Evolutionary conservation across 2,888 invertebrate species (phyloP).

Genomic region (Clunio marinus): DNA sequence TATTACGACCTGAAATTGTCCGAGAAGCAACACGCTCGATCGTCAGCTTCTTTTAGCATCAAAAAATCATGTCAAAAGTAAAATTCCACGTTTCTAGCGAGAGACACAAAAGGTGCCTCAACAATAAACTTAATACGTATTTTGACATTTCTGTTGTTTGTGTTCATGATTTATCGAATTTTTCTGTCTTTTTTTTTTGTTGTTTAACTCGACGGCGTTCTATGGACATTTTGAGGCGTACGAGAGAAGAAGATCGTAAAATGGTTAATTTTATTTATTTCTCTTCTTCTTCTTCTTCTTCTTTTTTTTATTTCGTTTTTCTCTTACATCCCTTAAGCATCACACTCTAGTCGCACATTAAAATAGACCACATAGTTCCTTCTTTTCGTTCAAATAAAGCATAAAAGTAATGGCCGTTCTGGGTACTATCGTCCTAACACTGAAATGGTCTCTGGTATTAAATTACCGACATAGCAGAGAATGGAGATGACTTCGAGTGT

Average conservation of each 20-base stretch:
- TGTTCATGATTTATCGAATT: constrained; percentile 20
- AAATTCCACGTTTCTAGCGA: neutral
- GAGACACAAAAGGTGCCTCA: neutral
- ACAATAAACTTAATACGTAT: constrained; percentile 20
- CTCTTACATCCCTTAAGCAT: neutral
- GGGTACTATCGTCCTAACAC: constrained; percentile 6
- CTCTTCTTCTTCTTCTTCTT: too few relatives aligned
- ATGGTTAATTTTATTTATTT: neutral
- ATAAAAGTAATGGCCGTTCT: constrained; percentile 30
- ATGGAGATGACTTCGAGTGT: neutral
- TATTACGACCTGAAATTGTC: too few relatives aligned
- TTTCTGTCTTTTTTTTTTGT: too few relatives aligned
- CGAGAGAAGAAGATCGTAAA: neutral
- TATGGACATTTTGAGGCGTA: neutral
- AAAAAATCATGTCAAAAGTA: neutral
- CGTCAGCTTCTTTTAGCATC: too few relatives aligned
- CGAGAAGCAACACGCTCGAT: too few relatives aligned
- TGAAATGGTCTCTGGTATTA: neutral
- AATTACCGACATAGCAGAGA: neutral
- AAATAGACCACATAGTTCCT: constrained; percentile 9
- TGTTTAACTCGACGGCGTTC: too few relatives aligned
- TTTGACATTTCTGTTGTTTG: constrained; percentile 26
- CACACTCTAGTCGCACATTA: neutral
- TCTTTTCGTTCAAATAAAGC: constrained; percentile 17
- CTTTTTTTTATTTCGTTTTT: neutral